Evolutionary conservation across 2,113 vertebrate genomes (phyloP), one percentile per base, ranked within the genome.

Genomic region (Channa maculata): DNA sequence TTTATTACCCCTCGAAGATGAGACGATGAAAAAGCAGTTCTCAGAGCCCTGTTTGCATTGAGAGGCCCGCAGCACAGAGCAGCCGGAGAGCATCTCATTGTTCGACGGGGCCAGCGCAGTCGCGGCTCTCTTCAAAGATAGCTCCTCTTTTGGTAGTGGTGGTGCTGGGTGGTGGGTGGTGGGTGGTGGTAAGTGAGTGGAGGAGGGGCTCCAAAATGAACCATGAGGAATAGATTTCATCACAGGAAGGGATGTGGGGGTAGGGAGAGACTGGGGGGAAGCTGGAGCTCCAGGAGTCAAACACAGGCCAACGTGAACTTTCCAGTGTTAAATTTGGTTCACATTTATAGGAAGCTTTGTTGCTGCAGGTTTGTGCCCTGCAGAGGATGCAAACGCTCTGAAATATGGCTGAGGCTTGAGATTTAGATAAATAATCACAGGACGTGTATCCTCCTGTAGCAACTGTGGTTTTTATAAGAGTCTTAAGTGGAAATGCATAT

Each of bases 1-100:
- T 97, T 96, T 96, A 97, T 96, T 95, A 95, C 92, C 93, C 93
- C 95, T 95, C 95, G 95, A 96, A 95, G 95, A 96, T 92, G 93
- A 94, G 92, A 93, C 93, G 89, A 95, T 95, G 94, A 94, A 95
- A 94, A 96, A 94, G 95, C 93, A 91, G 91, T 94, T 86, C 93
- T 94, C 91, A 85, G 94, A 94, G 95, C 94, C 92, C 92, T 94
- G 95, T 96, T 96, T 96, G 96, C 94, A 94, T 94, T 94, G 93
- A 95, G 93, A 93, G 92, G 93, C 89, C 88, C 75, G 77, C 90
- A 86, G 85, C 90, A 90, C 95, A 95, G 95, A 95, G 95, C 94
- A 93, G 77, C 69, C 79, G 24, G 72, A 77, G 85, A 82, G 70
- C 75, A 67, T 83, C 86, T 82, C 83, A 85, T 84, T 91, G 86